Conservation (phyloP, 2,113 vertebrate genomes). For the Caranx melampygus region DNA sequence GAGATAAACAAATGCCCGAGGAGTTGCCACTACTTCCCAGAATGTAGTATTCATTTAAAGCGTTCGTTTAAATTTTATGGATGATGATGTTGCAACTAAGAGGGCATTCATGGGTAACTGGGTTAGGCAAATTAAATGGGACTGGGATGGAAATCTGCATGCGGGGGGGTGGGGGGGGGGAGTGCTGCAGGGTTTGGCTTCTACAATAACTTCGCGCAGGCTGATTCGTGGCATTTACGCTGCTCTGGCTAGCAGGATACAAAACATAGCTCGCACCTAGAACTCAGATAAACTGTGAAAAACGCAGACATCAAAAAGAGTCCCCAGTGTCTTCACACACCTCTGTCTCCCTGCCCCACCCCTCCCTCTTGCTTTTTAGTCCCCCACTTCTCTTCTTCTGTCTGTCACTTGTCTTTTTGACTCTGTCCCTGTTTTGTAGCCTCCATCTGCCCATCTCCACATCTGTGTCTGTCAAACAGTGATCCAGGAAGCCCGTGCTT, state of each 20-base stretch:
- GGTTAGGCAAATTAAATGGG: conserved; percentile 71
- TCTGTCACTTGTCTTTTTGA: conserved; percentile 28
- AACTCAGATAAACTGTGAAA: conserved; percentile 63
- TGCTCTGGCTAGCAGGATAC: conserved; percentile 48
- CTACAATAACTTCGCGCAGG: conserved; percentile 54
- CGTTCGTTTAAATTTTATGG: conserved; percentile 68
- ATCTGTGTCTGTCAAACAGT: conserved; percentile 66
- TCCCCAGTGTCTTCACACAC: conserved; percentile 39
- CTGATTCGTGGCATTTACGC: conserved; percentile 50
- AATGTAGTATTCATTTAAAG: conserved; percentile 64
- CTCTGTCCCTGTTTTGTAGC: conserved; percentile 46
- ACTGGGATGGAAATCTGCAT: conserved; percentile 55
- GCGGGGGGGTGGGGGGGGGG: conserved; percentile 42
- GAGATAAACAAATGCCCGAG: conserved; percentile 68
- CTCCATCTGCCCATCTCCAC: conserved; percentile 53
- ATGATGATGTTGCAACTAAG: conserved; percentile 71
- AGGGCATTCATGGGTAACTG: conserved; percentile 73
- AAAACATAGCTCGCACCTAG: conserved; percentile 29
- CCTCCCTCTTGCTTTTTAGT: not conserved
- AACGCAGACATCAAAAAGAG: conserved; percentile 63
- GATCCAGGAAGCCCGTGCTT: conserved; percentile 53
- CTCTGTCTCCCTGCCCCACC: conserved; percentile 31
- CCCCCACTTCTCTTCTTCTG: conserved; percentile 11
- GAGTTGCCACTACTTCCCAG: conserved; percentile 54
- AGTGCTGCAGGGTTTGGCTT: conserved; percentile 56